Conservation (phyloP, 2,113 vertebrate genomes). For the Sinocyclocheilus grahami region DNA sequence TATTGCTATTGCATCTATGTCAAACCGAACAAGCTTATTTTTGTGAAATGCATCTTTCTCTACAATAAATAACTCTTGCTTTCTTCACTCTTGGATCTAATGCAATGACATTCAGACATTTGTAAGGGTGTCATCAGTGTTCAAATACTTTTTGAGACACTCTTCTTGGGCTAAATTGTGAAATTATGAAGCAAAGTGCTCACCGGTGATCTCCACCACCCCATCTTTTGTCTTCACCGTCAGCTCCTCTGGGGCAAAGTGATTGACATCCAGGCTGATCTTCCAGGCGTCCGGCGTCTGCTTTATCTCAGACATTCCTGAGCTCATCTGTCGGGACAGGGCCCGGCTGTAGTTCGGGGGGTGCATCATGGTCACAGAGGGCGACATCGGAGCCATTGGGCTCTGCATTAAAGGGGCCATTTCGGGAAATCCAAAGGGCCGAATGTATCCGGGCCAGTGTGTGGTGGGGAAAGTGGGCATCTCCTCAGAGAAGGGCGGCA, state of each 20-base stretch:
- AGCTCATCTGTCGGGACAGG: constrained; percentile 88
- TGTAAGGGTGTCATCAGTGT: no score
- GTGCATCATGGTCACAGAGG: constrained; percentile 51
- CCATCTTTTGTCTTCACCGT: constrained; percentile 96
- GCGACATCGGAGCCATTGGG: not conserved
- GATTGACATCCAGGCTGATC: constrained; percentile 92
- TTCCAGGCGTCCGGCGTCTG: constrained; percentile 92
- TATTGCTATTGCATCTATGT: no score
- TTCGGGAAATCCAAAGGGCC: constrained; percentile 68
- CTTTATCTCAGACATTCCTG: constrained; percentile 93
- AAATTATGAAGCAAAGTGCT: constrained; percentile 49
- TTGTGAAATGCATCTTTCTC: no score
- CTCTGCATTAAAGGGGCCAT: constrained; percentile 52
- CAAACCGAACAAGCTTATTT: no score
- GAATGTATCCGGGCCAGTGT: constrained; percentile 90
- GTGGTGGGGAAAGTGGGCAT: constrained; percentile 80
- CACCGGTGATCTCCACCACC: constrained; percentile 92
- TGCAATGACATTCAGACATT: no score
- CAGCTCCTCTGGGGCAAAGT: constrained; percentile 94
- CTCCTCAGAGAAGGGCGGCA: constrained; percentile 85
- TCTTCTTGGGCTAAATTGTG: not conserved
- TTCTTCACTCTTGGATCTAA: no score
- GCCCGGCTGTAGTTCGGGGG: constrained; percentile 71
- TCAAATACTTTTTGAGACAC: not conserved
- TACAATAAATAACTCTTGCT: no score